phyloP scores from a whole-genome alignment of 1,140 invertebrate genomes.

The Dinothrombium tinctorium region DNA sequence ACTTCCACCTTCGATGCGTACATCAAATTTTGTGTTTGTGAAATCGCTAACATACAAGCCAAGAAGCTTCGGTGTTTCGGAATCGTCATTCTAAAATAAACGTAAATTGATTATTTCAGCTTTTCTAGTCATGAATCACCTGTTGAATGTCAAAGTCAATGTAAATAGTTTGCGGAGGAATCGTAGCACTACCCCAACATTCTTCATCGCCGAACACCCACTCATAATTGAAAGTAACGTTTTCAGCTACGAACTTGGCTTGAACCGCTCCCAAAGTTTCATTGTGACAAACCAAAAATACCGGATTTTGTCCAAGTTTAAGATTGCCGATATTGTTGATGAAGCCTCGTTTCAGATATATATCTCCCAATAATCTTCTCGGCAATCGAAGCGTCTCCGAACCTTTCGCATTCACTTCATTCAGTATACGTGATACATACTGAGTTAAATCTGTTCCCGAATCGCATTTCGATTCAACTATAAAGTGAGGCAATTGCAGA shows the following conservation, averaged over 20 bases:
- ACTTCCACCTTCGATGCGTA: background rate
- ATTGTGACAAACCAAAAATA: background rate
- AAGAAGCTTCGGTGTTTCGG: background rate
- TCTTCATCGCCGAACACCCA: conserved; percentile 4
- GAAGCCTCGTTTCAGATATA: conserved; percentile 1
- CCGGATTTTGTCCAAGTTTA: background rate
- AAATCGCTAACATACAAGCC: conserved; percentile 1
- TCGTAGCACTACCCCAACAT: background rate
- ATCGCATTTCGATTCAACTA: background rate
- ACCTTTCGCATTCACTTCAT: background rate
- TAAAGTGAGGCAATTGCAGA: background rate
- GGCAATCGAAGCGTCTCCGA: background rate
- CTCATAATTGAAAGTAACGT: conserved; percentile 1
- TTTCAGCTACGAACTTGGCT: background rate
- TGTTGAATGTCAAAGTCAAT: conserved; percentile 5
- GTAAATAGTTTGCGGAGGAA: background rate
- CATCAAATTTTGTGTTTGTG: background rate
- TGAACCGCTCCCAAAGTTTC: conserved; percentile 2
- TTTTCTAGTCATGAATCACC: background rate
- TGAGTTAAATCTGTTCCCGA: conserved; percentile 1
- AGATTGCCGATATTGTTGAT: background rate
- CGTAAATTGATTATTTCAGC: background rate
- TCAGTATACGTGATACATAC: background rate
- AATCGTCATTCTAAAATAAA: background rate
- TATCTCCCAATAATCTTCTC: conserved; percentile 2